Evolutionary conservation across 2,888 invertebrate species (phyloP).

Genomic region (Caenorhabditis sp.): DNA sequence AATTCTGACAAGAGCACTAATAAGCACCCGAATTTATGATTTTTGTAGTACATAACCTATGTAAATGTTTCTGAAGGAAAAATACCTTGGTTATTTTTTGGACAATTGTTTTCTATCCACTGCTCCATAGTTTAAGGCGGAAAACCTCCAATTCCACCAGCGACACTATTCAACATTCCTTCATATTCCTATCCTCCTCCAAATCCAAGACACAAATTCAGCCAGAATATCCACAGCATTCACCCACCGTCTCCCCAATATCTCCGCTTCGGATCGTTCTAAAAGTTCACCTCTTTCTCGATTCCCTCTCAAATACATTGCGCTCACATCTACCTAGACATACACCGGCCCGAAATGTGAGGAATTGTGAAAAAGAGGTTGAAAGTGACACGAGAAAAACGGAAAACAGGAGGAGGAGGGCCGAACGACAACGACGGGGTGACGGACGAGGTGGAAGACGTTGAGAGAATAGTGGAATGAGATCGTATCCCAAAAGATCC

Average conservation of each 20-base stretch:
- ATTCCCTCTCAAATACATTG: background rate
- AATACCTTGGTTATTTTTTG: no score
- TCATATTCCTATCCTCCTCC: background rate
- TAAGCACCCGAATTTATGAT: no score
- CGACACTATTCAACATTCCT: background rate
- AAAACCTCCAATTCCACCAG: background rate
- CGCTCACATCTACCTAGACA: constrained; percentile 17
- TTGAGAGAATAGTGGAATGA: constrained; percentile 15
- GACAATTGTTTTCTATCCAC: no score
- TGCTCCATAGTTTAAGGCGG: no score
- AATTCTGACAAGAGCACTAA: no score
- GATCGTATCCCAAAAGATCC: constrained; percentile 48
- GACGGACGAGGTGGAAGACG: constrained; percentile 13
- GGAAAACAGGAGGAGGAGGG: background rate
- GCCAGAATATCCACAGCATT: background rate
- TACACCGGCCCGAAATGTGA: constrained; percentile 1
- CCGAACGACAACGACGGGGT: background rate
- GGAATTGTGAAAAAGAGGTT: constrained; percentile 26
- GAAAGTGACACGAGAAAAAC: no score
- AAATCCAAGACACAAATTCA: constrained; percentile 4
- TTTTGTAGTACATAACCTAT: no score
- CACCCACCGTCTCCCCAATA: background rate
- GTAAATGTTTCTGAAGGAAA: no score
- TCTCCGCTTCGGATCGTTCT: constrained; percentile 55
- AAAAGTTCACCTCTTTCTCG: constrained; percentile 43